These are phyloP conservation scores for Muntiacus muntjak DNA, from an alignment of 2,113 vertebrate species.

Conservation along the genomic window DNA sequence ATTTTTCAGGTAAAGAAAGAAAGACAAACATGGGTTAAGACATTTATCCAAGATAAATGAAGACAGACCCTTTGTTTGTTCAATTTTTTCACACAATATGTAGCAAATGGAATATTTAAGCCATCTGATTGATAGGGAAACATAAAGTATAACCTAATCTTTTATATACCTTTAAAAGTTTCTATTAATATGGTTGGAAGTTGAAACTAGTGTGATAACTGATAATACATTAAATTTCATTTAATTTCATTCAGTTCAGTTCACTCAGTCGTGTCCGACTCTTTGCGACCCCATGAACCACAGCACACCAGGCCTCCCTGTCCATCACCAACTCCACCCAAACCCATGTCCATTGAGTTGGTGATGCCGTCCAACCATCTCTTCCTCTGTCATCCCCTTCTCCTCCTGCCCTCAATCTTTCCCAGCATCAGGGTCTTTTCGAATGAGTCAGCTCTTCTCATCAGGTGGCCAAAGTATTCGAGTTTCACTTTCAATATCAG, in stretches of 20 bases:
- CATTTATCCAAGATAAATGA: neutral
- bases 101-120: neutral
- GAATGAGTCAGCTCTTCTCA: neutral
- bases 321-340: neutral
- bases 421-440: neutral
- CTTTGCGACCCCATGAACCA: fast-evolving
- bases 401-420: neutral
- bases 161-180: neutral
- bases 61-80: neutral
- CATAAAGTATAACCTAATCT: neutral
- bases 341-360: neutral
- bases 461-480: neutral
- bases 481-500: neutral
- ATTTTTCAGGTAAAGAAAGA: neutral
- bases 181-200: neutral
- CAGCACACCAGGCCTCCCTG: neutral
- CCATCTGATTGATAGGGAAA: neutral
- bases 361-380: neutral
- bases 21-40: neutral
- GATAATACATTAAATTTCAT: neutral
- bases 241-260: neutral
- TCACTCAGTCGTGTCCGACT: neutral
- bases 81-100: neutral
- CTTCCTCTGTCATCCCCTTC: neutral
- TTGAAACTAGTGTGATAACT: neutral